phyloP scores from a whole-genome alignment of 2,113 vertebrate genomes.

The Elanus axillaris region DNA sequence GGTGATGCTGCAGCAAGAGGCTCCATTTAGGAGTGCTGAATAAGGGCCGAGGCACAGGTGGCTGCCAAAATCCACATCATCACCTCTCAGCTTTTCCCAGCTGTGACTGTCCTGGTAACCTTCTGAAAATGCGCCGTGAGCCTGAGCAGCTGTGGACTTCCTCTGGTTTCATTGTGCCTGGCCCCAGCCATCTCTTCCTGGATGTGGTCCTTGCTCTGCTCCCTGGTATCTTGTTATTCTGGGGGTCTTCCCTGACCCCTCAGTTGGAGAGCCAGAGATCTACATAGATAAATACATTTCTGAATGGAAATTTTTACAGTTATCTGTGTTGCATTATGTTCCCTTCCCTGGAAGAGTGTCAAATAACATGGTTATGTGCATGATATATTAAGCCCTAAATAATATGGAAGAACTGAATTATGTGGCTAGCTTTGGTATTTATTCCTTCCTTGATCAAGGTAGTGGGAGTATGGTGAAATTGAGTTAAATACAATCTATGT shows the following conservation, averaged over 20 bases:
- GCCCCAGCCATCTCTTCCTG: not conserved
- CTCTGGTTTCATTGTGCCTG: not conserved
- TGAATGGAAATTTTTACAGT: not conserved
- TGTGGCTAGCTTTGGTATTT: not conserved
- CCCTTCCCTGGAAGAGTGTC: not conserved
- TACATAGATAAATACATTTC: not conserved
- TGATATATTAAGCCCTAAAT: not conserved
- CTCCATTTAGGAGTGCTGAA: not conserved
- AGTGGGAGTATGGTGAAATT: not conserved
- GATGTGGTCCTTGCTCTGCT: not conserved
- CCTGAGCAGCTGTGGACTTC: not conserved
- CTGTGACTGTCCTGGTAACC: not conserved
- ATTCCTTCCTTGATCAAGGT: not conserved
- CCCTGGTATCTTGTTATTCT: not conserved
- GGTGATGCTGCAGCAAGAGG: rapidly evolving
- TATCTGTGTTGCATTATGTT: not conserved
- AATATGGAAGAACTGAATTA: not conserved
- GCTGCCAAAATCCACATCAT: not conserved
- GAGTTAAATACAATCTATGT: not conserved
- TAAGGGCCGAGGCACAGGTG: not conserved
- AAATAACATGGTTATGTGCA: not conserved
- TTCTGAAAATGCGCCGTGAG: rapidly evolving
- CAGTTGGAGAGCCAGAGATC: not conserved
- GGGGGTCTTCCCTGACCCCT: not conserved
- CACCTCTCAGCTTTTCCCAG: not conserved